Evolutionary conservation across 2,888 invertebrate species (phyloP), one percentile per base, ranked within the genome.

Genomic region (Eugnorisma glareosa): DNA sequence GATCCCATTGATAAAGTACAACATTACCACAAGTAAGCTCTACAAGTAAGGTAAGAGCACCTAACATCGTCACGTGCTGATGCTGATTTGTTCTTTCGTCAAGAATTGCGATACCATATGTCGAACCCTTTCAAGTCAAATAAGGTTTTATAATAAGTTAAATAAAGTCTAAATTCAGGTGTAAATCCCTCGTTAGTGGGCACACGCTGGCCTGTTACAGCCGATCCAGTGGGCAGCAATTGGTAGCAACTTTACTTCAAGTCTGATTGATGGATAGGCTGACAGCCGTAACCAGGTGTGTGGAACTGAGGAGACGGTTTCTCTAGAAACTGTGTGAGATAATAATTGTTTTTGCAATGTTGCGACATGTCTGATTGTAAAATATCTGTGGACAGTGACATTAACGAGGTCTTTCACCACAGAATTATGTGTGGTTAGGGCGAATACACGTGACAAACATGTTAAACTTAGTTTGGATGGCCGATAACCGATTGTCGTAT

Each of bases 261-360:
- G 88, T 81, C 86, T 92, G 94, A 95, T 95, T 95, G 95, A 96
- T 95, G 91, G 92, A 95, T 93, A 88, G 90, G 81, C 88, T 91
- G 94, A 94, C 94, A 93, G 88, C 90, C 92, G 89, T 91, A 91
- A 92, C 94, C 92, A 93, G 94, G 93, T 93, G 93, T 88, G 88
- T 89, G 88, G 80, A 70, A 57, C 61, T 71, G 37, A 43, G 45
- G 89, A 91, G 91, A 91, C 90, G 92, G 92, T 93, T 93, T 93
- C 93, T 93, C 93, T 92, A 92, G 92, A 93, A 93, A 94, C 91
- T 91, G 88, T 88, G 89, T 89, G 89, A 86, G 87, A 85, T 90
- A 89, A 87, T 91, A 89, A 92, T 89, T 89, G 89, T 91, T 89
- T 87, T 80, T 87, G 81, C 86, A 86, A 89, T 83, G 83, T 89